These are phyloP conservation scores for Epinotia brunnichana DNA, from an alignment of 2,888 invertebrate genomes.

Conservation along the genomic window DNA sequence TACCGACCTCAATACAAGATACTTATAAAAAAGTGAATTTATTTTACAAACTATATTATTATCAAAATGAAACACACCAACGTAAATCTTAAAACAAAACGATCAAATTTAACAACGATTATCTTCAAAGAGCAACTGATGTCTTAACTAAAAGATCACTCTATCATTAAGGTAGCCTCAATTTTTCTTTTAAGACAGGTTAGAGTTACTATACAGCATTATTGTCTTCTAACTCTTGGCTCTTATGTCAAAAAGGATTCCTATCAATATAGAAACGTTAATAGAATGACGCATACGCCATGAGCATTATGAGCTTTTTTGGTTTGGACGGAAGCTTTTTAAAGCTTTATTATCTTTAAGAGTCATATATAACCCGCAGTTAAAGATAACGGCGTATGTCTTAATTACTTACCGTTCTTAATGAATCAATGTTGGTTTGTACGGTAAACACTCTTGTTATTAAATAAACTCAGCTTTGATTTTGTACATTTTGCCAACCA, in stretches of 20 bases:
- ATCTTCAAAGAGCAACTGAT: slow-evolving; percentile 7
- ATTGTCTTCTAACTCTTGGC: neutral
- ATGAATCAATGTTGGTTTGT: slow-evolving; percentile 24
- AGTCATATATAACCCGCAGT: slow-evolving; percentile 11
- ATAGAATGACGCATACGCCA: neutral
- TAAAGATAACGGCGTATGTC: slow-evolving; percentile 21
- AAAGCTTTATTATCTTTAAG: slow-evolving; percentile 2
- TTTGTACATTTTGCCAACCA: neutral
- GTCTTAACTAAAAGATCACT: slow-evolving; percentile 16
- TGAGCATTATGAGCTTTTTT: neutral
- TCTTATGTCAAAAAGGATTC: neutral
- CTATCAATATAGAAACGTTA: neutral
- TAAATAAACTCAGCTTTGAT: neutral
- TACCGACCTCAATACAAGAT: too few species aligned
- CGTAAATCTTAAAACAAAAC: neutral
- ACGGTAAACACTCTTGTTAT: neutral
- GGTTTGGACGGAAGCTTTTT: neutral
- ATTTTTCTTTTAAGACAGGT: slow-evolving; percentile 10
- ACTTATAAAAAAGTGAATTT: too few species aligned
- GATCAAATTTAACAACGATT: neutral
- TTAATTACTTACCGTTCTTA: slow-evolving; percentile 18
- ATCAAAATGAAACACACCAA: neutral
- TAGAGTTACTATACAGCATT: neutral
- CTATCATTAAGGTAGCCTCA: slow-evolving; percentile 2
- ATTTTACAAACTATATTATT: neutral